phyloP scores from a whole-genome alignment of 2,113 vertebrate species.

The Todiramphus chloris region DNA sequence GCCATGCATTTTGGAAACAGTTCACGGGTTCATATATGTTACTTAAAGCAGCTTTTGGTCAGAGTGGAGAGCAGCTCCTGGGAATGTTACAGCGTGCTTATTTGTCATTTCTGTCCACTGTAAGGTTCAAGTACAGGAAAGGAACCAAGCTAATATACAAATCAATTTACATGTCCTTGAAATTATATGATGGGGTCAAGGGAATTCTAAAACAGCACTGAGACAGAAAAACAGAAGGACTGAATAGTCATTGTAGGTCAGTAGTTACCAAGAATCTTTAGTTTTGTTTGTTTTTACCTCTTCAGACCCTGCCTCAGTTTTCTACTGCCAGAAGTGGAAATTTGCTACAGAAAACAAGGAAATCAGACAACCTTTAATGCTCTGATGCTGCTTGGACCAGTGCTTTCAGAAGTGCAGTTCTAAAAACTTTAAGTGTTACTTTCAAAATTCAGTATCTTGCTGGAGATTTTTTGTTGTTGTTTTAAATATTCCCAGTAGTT shows the following conservation, averaged over 20 bases:
- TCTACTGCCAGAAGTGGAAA: neutral
- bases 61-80: neutral
- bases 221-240: neutral
- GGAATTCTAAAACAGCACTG: neutral
- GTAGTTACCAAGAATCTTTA: neutral
- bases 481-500: neutral
- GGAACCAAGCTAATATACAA: neutral
- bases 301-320: neutral
- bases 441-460: neutral
- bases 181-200: neutral
- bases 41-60: neutral
- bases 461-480: neutral
- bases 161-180: neutral
- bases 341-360: neutral
- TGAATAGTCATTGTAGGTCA: neutral
- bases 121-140: neutral
- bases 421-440: neutral
- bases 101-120: neutral
- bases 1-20: conserved; percentile 50
- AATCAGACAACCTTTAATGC: neutral
- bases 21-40: neutral
- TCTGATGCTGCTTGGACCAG: neutral
- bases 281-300: neutral
- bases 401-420: conserved; percentile 14
- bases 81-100: neutral